Percentiles rank a stretch among this genome's conserved stretches.
These are phyloP conservation scores for Pogonocichla stellata DNA, from an alignment of 2,113 vertebrate genomes.

Conservation along the genomic window DNA sequence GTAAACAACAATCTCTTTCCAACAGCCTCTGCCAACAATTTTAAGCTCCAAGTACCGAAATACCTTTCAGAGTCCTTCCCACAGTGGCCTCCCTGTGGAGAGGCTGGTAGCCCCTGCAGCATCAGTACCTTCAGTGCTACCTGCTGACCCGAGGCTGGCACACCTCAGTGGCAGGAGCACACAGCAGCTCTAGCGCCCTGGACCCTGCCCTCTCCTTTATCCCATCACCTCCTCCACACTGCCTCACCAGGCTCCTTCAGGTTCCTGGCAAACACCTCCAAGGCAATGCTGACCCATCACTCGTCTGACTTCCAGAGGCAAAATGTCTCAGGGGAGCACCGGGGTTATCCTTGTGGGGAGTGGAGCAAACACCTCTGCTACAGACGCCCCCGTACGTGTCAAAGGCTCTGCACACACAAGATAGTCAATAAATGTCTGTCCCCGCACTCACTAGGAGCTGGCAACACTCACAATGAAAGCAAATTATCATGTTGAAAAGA, in stretches of 20 bases:
- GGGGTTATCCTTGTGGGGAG: rapidly evolving
- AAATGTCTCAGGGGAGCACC: not conserved
- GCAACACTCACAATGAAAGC: not conserved
- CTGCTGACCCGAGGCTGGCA: not conserved
- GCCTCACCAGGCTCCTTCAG: not conserved
- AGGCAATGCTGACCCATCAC: not conserved
- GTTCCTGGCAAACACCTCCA: not conserved
- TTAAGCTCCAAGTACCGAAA: not conserved
- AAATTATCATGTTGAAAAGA: not conserved
- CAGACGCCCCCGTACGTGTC: rapidly evolving
- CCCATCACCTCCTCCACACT: not conserved
- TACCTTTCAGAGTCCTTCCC: not conserved
- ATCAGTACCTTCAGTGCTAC: rapidly evolving
- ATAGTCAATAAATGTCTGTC: rapidly evolving
- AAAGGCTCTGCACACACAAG: not conserved
- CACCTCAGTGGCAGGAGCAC: rapidly evolving
- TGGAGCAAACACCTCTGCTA: not conserved
- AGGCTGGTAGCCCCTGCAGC: not conserved
- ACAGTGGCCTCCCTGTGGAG: not conserved
- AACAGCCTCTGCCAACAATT: not conserved
- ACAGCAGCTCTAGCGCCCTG: not conserved
- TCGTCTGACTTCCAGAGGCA: not conserved
- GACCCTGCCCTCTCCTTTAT: not conserved
- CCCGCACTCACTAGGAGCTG: not conserved
- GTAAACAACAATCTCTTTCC: not conserved